Base-by-base conservation (phyloP, 2,113 vertebrate genomes). In the Phodopus roborovskii region DNA sequence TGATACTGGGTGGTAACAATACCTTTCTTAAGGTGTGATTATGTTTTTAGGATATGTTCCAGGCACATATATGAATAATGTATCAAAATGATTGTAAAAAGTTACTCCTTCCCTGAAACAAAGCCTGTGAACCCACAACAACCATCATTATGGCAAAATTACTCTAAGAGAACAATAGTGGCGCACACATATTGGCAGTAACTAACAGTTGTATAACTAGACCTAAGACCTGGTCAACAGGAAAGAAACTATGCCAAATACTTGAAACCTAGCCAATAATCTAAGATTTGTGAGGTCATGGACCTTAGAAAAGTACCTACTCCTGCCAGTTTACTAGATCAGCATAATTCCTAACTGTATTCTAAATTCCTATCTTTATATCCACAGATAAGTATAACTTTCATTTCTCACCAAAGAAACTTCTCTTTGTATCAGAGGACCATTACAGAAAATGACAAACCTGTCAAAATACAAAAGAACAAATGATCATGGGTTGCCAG, bases 1-100 rank as follows among this genome's bases (percentile, higher is more conserved):
- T 62, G 24, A 60, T 89, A 7, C 42, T 90, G 39, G 62, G 36
- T 33, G 64, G 10, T 56, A 64, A 7, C 64, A 0, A 30, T 90
- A 75, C 88, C 84, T 97, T 95, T 77, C 84, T 56, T 75, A 74
- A 92, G 26, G 5, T 86, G 0, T 45, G 17, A 90, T 48, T 89
- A 42, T 74, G 53, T 70, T 84, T 90, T 91, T 77, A 83, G 33
- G 3, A 92, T 3, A 93, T n/a, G 3, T 75, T 70, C 4, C 39
- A 91, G 24, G 45, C 30, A 93, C 70, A 94, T 36, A 88, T 53
- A 48, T 1, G 5, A 26, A 79, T 68, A 84, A n/a, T 53, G 50
- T 53, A 53, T n/a, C 36, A 42, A 36, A 91, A 75, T 53, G 1
- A 50, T 28, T 48, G 9, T 4, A 88, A 84, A 48, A 93, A 56